Conservation (phyloP, 37 sponge, comb jelly and placozoan genomes). For the Halichondria panicea region DNA sequence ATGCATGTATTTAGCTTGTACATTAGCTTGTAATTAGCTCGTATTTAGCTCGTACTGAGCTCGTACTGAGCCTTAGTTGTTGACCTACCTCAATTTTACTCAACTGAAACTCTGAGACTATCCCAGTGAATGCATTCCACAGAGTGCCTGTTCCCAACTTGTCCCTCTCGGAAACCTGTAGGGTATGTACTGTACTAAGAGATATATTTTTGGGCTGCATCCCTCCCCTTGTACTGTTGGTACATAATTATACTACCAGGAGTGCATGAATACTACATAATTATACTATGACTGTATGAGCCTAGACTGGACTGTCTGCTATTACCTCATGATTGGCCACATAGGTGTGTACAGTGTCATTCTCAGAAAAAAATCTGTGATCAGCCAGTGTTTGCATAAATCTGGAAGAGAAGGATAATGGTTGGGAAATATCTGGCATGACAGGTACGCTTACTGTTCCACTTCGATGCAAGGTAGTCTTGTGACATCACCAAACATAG, state of each 20-base stretch:
- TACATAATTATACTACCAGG: neutral
- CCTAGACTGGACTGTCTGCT: neutral
- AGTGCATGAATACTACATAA: neutral
- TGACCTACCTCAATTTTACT: slow-evolving; percentile 9
- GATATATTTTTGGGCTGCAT: too few species aligned
- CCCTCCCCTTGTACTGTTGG: neutral
- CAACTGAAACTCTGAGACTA: slow-evolving; percentile 13
- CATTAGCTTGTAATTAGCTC: too few species aligned
- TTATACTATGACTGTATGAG: neutral
- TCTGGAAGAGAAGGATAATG: slow-evolving; percentile 4
- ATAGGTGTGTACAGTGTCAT: slow-evolving; percentile 40
- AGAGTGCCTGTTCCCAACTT: slow-evolving; percentile 8
- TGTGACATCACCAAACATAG: slow-evolving; percentile 49
- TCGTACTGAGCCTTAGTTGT: too few species aligned
- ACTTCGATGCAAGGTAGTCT: slow-evolving; percentile 37
- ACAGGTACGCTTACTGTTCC: slow-evolving; percentile 31
- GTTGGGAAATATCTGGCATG: neutral
- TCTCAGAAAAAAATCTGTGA: slow-evolving; percentile 43
- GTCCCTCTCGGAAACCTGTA: slow-evolving; percentile 17
- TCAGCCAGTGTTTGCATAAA: slow-evolving; percentile 53
- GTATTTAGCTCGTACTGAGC: too few species aligned
- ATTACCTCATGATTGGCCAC: slow-evolving; percentile 29
- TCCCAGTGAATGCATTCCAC: slow-evolving; percentile 30
- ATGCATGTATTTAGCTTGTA: too few species aligned
- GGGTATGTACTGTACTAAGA: too few species aligned